These are phyloP conservation scores for Tichodroma muraria DNA, from an alignment of 2,113 vertebrate species.

Conservation along the genomic window DNA sequence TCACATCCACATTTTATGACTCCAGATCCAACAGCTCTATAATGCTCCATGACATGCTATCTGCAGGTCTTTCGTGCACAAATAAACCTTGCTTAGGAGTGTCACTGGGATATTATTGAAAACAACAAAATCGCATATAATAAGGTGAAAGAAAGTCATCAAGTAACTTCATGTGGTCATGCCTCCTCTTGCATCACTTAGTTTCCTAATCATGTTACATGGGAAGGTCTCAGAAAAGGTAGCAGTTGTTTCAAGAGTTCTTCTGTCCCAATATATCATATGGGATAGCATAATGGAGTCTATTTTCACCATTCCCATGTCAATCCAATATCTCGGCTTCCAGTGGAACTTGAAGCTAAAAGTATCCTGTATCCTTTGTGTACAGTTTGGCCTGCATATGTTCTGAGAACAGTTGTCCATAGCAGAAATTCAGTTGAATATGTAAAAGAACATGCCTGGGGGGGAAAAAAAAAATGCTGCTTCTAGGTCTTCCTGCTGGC, in stretches of 20 bases:
- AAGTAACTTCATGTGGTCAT: not conserved
- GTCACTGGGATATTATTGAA: not conserved
- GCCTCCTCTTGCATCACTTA: not conserved
- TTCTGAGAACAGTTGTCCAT: slow-evolving; percentile 32
- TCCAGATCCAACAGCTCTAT: not conserved
- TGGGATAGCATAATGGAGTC: not conserved
- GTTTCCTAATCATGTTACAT: not conserved
- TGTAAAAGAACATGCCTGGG: slow-evolving; percentile 34
- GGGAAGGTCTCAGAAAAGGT: not conserved
- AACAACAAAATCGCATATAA: not conserved
- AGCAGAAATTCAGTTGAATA: slow-evolving; percentile 35
- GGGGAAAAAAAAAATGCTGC: not conserved
- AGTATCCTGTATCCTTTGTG: slow-evolving; percentile 38
- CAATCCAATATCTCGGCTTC: not conserved
- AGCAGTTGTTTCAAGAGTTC: not conserved
- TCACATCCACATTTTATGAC: not conserved
- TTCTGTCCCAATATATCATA: not conserved
- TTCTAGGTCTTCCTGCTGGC: slow-evolving; percentile 46
- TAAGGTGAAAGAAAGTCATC: not conserved
- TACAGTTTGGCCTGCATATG: slow-evolving; percentile 21
- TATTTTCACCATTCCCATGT: slow-evolving; percentile 1
- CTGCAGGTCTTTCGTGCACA: not conserved
- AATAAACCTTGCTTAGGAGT: not conserved
- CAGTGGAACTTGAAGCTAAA: slow-evolving; percentile 2
- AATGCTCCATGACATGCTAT: not conserved